Evolutionary conservation across 92 coral and sea anemone species (phyloP).

Genomic region (Montipora capitata): DNA sequence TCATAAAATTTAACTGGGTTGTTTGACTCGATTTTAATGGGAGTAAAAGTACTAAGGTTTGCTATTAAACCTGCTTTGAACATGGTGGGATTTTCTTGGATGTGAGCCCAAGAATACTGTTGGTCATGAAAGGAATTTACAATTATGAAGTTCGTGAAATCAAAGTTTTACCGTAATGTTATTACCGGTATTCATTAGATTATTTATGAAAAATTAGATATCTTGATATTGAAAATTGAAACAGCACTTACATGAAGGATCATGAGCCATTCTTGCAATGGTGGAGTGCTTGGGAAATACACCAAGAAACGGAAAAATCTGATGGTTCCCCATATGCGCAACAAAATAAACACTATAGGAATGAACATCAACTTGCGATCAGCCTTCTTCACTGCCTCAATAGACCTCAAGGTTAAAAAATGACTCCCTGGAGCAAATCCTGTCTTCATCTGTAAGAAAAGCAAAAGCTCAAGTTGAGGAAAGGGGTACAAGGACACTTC

Average conservation of each 20-base stretch:
- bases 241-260: conserved; percentile 78
- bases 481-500: no score
- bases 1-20: no score
- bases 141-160: no score
- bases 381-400: conserved; percentile 76
- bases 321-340: conserved; percentile 96
- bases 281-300: background rate
- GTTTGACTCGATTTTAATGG: background rate
- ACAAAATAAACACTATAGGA: conserved; percentile 86
- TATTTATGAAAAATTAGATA: background rate
- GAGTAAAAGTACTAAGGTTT: no score
- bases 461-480: background rate
- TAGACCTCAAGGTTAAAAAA: conserved; percentile 71
- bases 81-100: no score
- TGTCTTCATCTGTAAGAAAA: background rate
- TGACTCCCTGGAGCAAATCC: conserved; percentile 49
- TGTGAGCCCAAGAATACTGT: no score
- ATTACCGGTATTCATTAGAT: no score
- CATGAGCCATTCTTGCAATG: conserved; percentile 29
- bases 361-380: conserved; percentile 86
- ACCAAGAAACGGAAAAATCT: conserved; percentile 64
- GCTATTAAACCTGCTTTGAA: no score
- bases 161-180: no score
- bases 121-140: no score
- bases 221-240: background rate